Evolutionary conservation across 2,888 invertebrate species (phyloP), one percentile per base, ranked within the genome.

Genomic region (Onchidella celtica): DNA sequence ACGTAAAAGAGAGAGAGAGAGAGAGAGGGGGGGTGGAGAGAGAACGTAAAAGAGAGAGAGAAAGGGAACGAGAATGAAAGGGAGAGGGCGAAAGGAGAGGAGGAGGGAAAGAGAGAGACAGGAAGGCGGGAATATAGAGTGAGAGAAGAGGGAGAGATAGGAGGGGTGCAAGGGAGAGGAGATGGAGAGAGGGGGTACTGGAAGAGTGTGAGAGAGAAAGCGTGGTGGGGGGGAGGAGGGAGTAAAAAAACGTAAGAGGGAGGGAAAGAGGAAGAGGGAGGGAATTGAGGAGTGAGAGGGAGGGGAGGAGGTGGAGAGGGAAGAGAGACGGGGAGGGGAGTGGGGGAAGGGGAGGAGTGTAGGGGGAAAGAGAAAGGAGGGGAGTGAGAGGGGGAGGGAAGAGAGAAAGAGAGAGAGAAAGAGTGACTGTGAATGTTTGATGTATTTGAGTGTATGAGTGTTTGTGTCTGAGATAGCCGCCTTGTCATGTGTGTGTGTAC

Each of bases 401-500:
- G n/a, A n/a, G n/a, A n/a, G n/a, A n/a, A n/a, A n/a, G n/a, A n/a
- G n/a, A n/a, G n/a, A n/a, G n/a, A n/a, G n/a, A n/a, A n/a, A n/a
- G n/a, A n/a, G n/a, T n/a, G n/a, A n/a, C n/a, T n/a, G n/a, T n/a
- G n/a, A n/a, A n/a, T n/a, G n/a, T n/a, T n/a, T n/a, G n/a, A n/a
- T n/a, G n/a, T n/a, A n/a, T n/a, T n/a, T n/a, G n/a, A n/a, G n/a
- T n/a, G n/a, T n/a, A n/a, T n/a, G n/a, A n/a, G n/a, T n/a, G n/a
- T n/a, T n/a, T n/a, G n/a, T n/a, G n/a, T n/a, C n/a, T n/a, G n/a
- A n/a, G n/a, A n/a, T n/a, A n/a, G n/a, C n/a, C n/a, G n/a, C n/a
- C n/a, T n/a, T n/a, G n/a, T n/a, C n/a, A 66, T 32, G 24, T 66
- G 29, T 66, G 24, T 66, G 29, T 66, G 24, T 66, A 66, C 29